Base-by-base conservation (phyloP, 2,888 invertebrate species). In the Dryobotodes eremita region DNA sequence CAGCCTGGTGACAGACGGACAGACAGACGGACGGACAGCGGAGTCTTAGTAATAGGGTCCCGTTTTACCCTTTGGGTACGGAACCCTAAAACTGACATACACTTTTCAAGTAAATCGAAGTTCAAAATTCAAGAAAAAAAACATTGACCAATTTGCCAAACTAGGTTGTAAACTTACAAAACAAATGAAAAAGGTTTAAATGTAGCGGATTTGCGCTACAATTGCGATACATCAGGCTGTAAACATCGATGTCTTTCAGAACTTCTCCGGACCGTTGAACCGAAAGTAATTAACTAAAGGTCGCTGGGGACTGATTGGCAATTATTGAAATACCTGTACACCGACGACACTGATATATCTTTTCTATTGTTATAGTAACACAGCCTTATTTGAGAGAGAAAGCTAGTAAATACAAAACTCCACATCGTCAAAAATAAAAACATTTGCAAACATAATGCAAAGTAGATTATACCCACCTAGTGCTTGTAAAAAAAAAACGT, bases 291-390 rank as follows among this genome's bases (percentile, higher is more conserved):
- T 77, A 57, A 71, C 23, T 66, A 68, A 77, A 84, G 74, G 71
- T 81, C 71, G 53, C 75, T 31, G 53, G 73, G 85, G 71, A 84
- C 81, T 84, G 62, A 77, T 74, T 77, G 76, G 81, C 71, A 81
- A 83, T 80, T 75, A 81, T 68, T 79, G 61, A 75, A 81, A 81
- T 62, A 80, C 75, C 75, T 61, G 66, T 48, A 74, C 7, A 61
- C 64, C 8, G 31, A 72, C 50, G 55, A 78, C 17, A 23, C 10
- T 55, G 15, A n/a, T 80, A 53, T 36, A 80, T 80, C 36, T 80
- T 80, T 48, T 74, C 23, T 74, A 59, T 65, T 74, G 36, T 48
- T 26, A n/a, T 11, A 46, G 31, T 50, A 42, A 64, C 23, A 53
- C 36, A 74, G 50, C 17, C 15, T n/a, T 57, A 69, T 31, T 15